Percentiles rank a stretch among this genome's conserved stretches.
These are phyloP conservation scores for Perodicticus potto DNA, from an alignment of 2,797 vertebrate species.

Conservation along the genomic window DNA sequence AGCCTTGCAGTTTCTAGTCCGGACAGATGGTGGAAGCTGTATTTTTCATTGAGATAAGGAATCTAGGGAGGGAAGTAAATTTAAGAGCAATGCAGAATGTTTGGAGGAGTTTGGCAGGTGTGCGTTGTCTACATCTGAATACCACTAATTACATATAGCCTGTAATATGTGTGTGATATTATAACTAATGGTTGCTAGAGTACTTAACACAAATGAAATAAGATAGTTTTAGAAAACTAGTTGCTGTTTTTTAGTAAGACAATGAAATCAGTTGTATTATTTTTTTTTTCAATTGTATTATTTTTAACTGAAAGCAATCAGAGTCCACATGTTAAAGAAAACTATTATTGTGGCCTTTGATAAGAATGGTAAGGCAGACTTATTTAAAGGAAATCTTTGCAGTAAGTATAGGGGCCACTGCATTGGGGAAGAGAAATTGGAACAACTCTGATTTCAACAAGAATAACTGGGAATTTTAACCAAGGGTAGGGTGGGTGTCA, in stretches of 20 bases:
- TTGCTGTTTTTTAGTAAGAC: neutral
- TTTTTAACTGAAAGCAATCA: constrained; percentile 22
- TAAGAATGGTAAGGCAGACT: neutral
- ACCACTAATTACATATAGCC: neutral
- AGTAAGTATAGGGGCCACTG: too few relatives aligned
- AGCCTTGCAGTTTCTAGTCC: neutral
- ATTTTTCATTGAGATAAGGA: neutral
- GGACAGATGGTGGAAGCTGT: neutral
- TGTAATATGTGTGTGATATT: neutral
- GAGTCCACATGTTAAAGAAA: neutral
- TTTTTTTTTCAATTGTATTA: neutral
- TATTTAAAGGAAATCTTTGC: neutral
- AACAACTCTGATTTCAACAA: neutral
- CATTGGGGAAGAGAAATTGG: neutral
- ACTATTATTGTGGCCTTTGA: neutral
- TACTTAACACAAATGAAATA: neutral
- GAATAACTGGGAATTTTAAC: neutral
- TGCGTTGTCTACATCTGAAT: neutral
- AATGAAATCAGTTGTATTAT: neutral
- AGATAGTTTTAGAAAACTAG: neutral
- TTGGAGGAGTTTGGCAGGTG: neutral
- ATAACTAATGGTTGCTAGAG: neutral
- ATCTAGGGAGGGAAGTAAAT: neutral
- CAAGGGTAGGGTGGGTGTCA: rapidly evolving
- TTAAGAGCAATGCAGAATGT: neutral